A percentile compares a stretch with the other conserved stretches of the same genome.
phyloP scores from a whole-genome alignment of 2,888 invertebrate species.

The Itoplectis maculator region DNA sequence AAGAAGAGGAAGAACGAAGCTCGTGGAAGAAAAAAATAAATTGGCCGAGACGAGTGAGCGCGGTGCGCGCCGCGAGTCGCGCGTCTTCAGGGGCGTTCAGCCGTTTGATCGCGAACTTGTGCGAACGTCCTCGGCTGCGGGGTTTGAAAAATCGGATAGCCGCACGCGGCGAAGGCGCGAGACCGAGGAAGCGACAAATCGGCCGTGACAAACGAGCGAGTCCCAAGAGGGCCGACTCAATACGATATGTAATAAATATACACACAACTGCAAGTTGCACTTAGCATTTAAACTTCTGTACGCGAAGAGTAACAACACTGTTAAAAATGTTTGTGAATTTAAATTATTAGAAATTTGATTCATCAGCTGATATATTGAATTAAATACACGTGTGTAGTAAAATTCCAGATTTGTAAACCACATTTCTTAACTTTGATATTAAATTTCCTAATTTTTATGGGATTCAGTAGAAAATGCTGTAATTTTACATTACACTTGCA shows the following conservation, averaged over 20 bases:
- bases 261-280: not conserved
- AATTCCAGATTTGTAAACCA: no score
- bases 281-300: no score
- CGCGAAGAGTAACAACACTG: no score
- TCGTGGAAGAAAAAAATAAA: conserved; percentile 67
- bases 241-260: not conserved
- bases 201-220: conserved; percentile 68
- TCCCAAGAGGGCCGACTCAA: conserved; percentile 30
- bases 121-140: conserved; percentile 36
- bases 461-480: no score
- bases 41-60: conserved; percentile 74
- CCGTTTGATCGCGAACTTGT: conserved; percentile 78
- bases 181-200: conserved; percentile 71
- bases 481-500: no score
- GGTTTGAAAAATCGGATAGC: not conserved
- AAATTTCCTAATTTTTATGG: no score
- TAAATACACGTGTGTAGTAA: no score
- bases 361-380: no score
- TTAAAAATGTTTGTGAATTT: no score
- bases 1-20: conserved; percentile 63
- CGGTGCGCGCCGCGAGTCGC: conserved; percentile 75
- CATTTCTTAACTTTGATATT: no score
- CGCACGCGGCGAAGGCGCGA: conserved; percentile 52
- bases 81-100: conserved; percentile 81
- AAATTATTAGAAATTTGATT: no score